Base-by-base conservation (phyloP, 2,888 invertebrate species). In the Metopia argyrocephala region DNA sequence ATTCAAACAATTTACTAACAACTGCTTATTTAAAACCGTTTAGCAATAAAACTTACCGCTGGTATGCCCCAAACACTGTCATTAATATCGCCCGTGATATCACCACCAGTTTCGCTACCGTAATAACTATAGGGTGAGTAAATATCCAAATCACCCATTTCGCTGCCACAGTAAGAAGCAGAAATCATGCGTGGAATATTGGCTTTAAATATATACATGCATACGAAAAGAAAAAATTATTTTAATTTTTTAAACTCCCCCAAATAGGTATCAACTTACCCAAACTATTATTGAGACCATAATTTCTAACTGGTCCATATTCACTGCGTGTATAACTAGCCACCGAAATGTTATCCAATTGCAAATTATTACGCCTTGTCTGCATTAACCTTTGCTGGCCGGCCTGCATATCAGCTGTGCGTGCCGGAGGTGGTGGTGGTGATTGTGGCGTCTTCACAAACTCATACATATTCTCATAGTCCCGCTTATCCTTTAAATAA, bases 81-180 rank as follows among this genome's bases (percentile, higher is more conserved):
- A 68, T 90, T 89, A 12, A 90, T 88, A 83, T 91, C 91, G 73
- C 86, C 87, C 59, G 90, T 88, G 76, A 91, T 87, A 87, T 91
- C 91, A 56, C 88, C 89, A 52, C 91, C 92, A 50, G 92, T 91
- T 88, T 93, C 93, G 85, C 92, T 92, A 64, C 92, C 92, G 80
- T 90, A 95, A 89, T 95, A 95, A 87, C 95, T 94, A 89, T 95
- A 95, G 0, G 96, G 95, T 7, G 95, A 94, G 87, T 95, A 96
- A 80, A 96, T 95, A 88, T 96, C 96, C 70, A 95, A 95, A 89
- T 96, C 96, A 5, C 93, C 93, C 71, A 93, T 93, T 89, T 96
- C 96, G 87, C 96, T 96, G 79, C 95, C 95, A 88, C 95, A 96
- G 89, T 96, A 96, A 5, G 95, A 95, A 62, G 95, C 91, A 3